Conservation (phyloP, 2,113 vertebrate genomes). For the Ptilorrhoa leucosticta region DNA sequence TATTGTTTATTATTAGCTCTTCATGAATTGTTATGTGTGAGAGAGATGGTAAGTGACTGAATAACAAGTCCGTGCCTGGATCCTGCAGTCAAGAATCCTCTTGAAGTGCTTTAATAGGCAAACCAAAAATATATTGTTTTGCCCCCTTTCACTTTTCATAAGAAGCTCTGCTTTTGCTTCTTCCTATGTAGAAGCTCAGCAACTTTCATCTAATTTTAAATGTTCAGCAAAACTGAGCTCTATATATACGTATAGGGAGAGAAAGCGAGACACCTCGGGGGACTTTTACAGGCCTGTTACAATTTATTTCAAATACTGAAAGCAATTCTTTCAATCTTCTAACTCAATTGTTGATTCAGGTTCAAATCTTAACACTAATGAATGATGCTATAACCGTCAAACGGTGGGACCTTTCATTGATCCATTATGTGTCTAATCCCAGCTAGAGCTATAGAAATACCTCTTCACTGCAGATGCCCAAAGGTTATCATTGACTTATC, state of each 20-base stretch:
- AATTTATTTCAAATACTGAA: slow-evolving; percentile 1
- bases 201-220: slow-evolving; percentile 48
- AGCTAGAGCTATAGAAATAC: slow-evolving; percentile 22
- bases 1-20: slow-evolving; percentile 42
- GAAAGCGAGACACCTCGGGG: slow-evolving; percentile 2
- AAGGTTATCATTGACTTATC: slow-evolving; percentile 26
- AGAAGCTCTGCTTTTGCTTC: slow-evolving; percentile 12
- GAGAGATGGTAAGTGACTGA: slow-evolving; percentile 1
- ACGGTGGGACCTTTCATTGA: neutral
- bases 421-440: slow-evolving; percentile 39
- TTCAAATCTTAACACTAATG: slow-evolving; percentile 31
- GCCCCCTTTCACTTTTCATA: neutral
- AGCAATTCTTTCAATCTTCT: neutral
- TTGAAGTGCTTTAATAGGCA: neutral
- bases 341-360: slow-evolving; percentile 33
- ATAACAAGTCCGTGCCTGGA: slow-evolving; percentile 3
- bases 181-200: neutral
- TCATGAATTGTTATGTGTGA: slow-evolving; percentile 1
- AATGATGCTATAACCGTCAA: neutral
- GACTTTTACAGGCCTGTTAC: neutral
- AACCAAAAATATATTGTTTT: neutral
- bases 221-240: neutral
- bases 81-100: neutral
- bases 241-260: neutral
- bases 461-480: slow-evolving; percentile 9